Base-by-base conservation (phyloP, 1,140 invertebrate genomes). In the Neocloeon triangulifer region DNA sequence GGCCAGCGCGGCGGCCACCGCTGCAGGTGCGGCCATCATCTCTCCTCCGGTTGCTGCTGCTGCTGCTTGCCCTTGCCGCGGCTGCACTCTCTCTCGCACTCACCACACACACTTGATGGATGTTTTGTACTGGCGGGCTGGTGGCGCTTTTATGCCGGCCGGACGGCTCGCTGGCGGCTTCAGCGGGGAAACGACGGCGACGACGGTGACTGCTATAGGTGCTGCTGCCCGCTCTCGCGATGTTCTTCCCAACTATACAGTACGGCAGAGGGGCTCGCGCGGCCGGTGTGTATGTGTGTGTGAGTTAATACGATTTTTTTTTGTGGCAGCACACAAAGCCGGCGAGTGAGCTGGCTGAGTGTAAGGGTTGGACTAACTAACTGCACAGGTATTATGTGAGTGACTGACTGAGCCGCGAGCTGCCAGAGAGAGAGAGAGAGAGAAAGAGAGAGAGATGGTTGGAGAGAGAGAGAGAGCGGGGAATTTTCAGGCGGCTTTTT, bases 241-340 rank as follows among this genome's bases (percentile, higher is more conserved):
- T n/a, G n/a, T n/a, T n/a, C n/a, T n/a, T n/a, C n/a, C n/a, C n/a
- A n/a, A n/a, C n/a, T n/a, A n/a, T n/a, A n/a, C n/a, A n/a, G n/a
- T n/a, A n/a, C n/a, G n/a, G n/a, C n/a, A n/a, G n/a, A n/a, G n/a
- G n/a, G n/a, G n/a, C n/a, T n/a, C n/a, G n/a, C n/a, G n/a, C n/a
- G n/a, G n/a, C 29, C 6, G 14, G n/a, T 16, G 4, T n/a, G n/a
- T n/a, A n/a, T n/a, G n/a, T n/a, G n/a, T n/a, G n/a, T n/a, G n/a
- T n/a, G n/a, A n/a, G n/a, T 8, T 32, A 6, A 8, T 20, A 14
- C 27, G 16, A 9, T 17, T 15, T 10, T 25, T 8, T 23, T 27
- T 28, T 33, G 54, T 39, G 30, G 51, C 33, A 40, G 53, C 28
- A 10, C 17, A 25, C 14, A 15, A 12, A 12, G 28, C 36, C 8